Evolutionary conservation across 2,888 invertebrate species (phyloP).

Genomic region (Embidobia sp.): DNA sequence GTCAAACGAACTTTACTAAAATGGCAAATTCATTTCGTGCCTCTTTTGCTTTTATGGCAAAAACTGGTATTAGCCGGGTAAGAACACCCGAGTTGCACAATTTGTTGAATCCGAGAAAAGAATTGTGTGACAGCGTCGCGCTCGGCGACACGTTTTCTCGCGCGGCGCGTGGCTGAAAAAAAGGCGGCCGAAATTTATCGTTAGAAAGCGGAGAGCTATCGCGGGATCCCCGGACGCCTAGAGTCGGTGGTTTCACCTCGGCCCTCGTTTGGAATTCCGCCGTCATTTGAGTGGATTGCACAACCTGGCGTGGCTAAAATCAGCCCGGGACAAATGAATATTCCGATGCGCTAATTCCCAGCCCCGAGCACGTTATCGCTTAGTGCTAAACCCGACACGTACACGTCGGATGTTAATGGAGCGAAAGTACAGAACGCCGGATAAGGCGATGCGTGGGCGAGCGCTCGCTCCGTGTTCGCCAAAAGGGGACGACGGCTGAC

Average conservation of each 20-base stretch:
- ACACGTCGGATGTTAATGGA: too few species aligned
- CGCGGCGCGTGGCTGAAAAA: neutral
- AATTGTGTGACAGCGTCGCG: too few species aligned
- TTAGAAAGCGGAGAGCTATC: constrained; percentile 36
- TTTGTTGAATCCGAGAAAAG: too few species aligned
- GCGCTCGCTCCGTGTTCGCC: too few species aligned
- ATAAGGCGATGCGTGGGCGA: too few species aligned
- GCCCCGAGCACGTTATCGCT: constrained; percentile 54
- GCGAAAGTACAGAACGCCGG: too few species aligned
- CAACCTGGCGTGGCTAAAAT: constrained; percentile 44
- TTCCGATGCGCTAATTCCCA: constrained; percentile 59
- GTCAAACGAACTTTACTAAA: too few species aligned
- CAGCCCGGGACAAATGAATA: constrained; percentile 53
- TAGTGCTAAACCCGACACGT: constrained; percentile 54
- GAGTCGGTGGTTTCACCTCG: constrained; percentile 7
- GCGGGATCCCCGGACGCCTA: constrained; percentile 5
- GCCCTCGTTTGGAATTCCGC: constrained; percentile 24
- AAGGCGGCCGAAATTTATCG: constrained; percentile 30
- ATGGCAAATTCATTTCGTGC: too few species aligned
- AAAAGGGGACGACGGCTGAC: too few species aligned
- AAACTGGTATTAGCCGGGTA: too few species aligned
- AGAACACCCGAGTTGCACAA: too few species aligned
- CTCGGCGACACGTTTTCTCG: constrained; percentile 5
- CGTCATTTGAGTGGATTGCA: constrained; percentile 34
- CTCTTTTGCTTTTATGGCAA: too few species aligned